Conservation (phyloP, 2,113 vertebrate species). For the Nannospalax galili region DNA sequence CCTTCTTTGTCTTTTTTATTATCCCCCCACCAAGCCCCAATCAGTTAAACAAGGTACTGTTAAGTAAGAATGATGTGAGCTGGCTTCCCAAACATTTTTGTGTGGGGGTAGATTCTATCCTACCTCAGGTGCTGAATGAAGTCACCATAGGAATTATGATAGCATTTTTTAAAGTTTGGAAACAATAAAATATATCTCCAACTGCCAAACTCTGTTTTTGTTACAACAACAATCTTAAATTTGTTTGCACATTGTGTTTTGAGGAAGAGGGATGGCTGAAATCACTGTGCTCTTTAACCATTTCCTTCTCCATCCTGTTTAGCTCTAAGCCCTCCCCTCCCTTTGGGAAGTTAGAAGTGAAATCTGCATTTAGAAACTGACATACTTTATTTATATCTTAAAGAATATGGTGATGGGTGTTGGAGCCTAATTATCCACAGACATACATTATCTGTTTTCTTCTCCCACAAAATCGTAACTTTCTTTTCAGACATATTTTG, state of each 20-base stretch:
- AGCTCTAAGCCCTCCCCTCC: constrained; percentile 23
- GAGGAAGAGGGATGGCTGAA: not conserved
- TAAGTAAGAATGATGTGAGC: not conserved
- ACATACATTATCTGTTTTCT: not conserved
- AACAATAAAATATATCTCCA: not conserved
- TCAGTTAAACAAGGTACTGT: not conserved
- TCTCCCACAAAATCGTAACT: constrained; percentile 1
- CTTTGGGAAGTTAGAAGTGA: not conserved
- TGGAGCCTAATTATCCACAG: not conserved
- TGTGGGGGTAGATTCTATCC: not conserved
- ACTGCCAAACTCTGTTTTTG: not conserved
- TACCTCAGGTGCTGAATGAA: not conserved
- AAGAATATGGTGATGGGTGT: not conserved
- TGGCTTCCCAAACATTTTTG: not conserved
- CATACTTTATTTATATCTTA: not conserved
- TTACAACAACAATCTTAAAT: constrained; percentile 22
- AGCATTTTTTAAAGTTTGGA: constrained; percentile 40
- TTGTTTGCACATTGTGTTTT: not conserved
- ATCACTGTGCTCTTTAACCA: not conserved
- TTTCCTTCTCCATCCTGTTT: not conserved
- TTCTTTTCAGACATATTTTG: constrained; percentile 4
- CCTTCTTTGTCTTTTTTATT: not conserved
- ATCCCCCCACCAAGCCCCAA: not conserved
- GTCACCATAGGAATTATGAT: not conserved
- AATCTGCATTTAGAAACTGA: not conserved